Percentiles rank a stretch among this genome's conserved stretches.
phyloP scores from a whole-genome alignment of 2,888 invertebrate genomes.

The Psylliodes chrysocephalus region DNA sequence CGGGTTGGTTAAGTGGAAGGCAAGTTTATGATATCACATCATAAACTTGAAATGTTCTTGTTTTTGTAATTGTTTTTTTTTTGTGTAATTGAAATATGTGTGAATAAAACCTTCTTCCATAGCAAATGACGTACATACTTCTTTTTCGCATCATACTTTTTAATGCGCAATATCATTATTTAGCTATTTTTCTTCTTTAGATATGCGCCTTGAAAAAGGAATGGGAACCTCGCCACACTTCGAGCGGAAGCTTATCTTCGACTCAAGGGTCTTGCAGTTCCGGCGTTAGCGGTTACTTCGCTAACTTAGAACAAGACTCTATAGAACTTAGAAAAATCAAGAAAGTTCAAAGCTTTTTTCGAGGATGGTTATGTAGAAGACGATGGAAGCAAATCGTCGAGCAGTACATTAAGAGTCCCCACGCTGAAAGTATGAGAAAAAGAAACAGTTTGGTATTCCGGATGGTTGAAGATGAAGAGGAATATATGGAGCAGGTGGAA shows the following conservation, averaged over 20 bases:
- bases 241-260: constrained; percentile 55
- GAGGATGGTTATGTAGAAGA: constrained; percentile 91
- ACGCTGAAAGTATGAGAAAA: constrained; percentile 93
- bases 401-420: constrained; percentile 93
- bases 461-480: constrained; percentile 94
- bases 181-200: constrained; percentile 65
- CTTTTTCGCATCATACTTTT: too few relatives aligned
- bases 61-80: too few relatives aligned
- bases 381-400: constrained; percentile 96
- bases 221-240: constrained; percentile 69
- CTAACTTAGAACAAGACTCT: constrained; percentile 67
- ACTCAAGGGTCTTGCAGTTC: constrained; percentile 50
- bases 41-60: too few relatives aligned
- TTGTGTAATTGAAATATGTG: too few relatives aligned
- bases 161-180: too few relatives aligned
- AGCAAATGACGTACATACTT: too few relatives aligned
- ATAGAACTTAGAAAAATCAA: constrained; percentile 89
- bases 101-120: too few relatives aligned
- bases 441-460: constrained; percentile 88
- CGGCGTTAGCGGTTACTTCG: constrained; percentile 50
- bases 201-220: constrained; percentile 84
- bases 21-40: too few relatives aligned
- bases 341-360: constrained; percentile 90
- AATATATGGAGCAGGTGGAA: constrained; percentile 92
- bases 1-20: too few relatives aligned